phyloP scores from a whole-genome alignment of 2,888 invertebrate species.

The Apamea monoglypha region DNA sequence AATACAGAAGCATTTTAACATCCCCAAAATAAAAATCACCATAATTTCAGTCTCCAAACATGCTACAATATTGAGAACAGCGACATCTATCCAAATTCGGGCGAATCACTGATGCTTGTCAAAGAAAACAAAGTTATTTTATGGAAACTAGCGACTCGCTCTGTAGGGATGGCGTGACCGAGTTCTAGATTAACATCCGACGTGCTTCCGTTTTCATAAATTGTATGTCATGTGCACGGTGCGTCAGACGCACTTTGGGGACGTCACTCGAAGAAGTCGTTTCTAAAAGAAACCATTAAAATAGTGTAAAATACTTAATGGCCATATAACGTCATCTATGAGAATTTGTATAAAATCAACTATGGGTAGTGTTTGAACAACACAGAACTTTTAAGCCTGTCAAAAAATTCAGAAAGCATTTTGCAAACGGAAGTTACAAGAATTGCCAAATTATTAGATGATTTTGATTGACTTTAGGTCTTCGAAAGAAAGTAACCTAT shows the following conservation, averaged over 20 bases:
- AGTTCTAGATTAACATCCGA: constrained; percentile 16
- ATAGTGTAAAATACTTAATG: not conserved
- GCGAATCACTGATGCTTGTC: constrained; percentile 43
- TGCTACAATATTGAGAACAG: constrained; percentile 37
- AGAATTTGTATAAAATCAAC: not conserved
- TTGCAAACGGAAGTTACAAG: not conserved
- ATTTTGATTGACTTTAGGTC: not conserved
- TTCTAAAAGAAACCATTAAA: not conserved
- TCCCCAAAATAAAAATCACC: not conserved
- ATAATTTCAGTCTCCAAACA: not conserved
- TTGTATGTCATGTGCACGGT: not conserved
- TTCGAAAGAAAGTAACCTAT: not conserved
- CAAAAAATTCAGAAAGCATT: not conserved
- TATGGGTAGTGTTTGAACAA: not conserved
- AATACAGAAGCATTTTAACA: too few relatives aligned
- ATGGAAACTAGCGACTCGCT: constrained; percentile 45
- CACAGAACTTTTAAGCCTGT: not conserved
- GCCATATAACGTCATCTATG: not conserved
- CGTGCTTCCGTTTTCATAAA: not conserved
- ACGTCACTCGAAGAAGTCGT: not conserved
- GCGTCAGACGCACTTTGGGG: not conserved
- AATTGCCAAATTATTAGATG: not conserved
- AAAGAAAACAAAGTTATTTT: constrained; percentile 54
- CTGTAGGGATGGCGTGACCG: constrained; percentile 48
- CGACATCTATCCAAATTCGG: constrained; percentile 58